Percentiles rank a stretch among this genome's conserved stretches.
phyloP scores from a whole-genome alignment of 2,113 vertebrate genomes.

The Butorides virescens region DNA sequence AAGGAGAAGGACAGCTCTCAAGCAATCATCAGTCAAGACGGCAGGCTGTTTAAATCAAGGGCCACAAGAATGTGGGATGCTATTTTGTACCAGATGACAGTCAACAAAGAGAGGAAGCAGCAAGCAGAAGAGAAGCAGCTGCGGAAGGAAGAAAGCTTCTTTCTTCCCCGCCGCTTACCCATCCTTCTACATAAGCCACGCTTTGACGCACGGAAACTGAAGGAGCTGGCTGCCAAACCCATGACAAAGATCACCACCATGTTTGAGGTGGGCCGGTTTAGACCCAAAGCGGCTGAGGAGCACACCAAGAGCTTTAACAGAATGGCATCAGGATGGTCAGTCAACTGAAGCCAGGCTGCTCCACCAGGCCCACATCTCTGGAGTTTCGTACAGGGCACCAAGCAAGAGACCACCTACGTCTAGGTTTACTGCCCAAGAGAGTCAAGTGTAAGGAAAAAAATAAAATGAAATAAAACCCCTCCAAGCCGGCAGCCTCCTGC shows the following conservation, averaged over 20 bases:
- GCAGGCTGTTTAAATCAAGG: slow-evolving; percentile 58
- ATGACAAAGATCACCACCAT: slow-evolving; percentile 72
- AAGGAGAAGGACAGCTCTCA: not conserved
- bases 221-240: slow-evolving; percentile 82
- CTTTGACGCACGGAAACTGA: slow-evolving; percentile 91
- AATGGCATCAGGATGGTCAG: slow-evolving; percentile 83
- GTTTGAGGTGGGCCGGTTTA: slow-evolving; percentile 80
- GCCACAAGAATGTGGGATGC: slow-evolving; percentile 92
- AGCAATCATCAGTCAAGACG: slow-evolving; percentile 20
- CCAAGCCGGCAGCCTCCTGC: not conserved
- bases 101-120: slow-evolving; percentile 70
- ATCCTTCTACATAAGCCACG: slow-evolving; percentile 87
- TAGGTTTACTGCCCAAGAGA: not conserved
- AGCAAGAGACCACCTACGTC: not conserved
- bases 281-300: slow-evolving; percentile 74
- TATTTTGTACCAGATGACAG: slow-evolving; percentile 86
- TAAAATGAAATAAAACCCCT: not conserved
- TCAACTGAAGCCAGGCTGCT: slow-evolving; percentile 18
- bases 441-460: not conserved
- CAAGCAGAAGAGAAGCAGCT: slow-evolving; percentile 31
- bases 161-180: slow-evolving; percentile 74
- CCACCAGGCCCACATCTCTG: not conserved
- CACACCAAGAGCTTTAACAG: slow-evolving; percentile 88
- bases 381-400: not conserved
- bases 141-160: not conserved